Percentiles rank a stretch among this genome's conserved stretches.
phyloP scores from a whole-genome alignment of 2,113 vertebrate species.

The Noctilio leporinus region DNA sequence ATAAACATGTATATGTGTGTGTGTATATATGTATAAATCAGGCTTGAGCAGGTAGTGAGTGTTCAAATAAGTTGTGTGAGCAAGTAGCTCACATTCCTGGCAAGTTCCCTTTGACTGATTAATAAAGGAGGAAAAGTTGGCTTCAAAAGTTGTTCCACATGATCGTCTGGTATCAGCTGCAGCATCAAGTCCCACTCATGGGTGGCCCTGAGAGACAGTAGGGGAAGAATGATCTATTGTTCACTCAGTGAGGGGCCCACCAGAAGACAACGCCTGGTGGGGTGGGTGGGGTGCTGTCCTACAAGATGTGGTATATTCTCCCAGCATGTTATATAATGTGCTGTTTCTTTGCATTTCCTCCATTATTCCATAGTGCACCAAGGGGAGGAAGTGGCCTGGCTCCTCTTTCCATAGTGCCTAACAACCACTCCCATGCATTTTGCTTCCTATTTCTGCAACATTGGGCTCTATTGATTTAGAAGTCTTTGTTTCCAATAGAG shows the following conservation, averaged over 20 bases:
- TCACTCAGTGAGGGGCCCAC: background rate
- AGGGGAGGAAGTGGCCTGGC: background rate
- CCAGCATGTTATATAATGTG: background rate
- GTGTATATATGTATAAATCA: background rate
- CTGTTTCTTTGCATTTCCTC: background rate
- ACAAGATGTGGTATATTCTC: background rate
- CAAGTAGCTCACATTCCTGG: background rate
- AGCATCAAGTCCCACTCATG: background rate
- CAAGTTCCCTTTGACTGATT: background rate
- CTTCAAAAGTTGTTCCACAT: background rate
- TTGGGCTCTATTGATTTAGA: background rate
- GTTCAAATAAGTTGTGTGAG: background rate
- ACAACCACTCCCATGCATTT: background rate
- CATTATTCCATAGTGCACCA: background rate
- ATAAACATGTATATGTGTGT: background rate
- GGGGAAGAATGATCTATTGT: background rate
- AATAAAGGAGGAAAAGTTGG: background rate
- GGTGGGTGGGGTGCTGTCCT: background rate
- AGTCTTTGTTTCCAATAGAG: background rate
- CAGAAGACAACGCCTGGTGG: background rate
- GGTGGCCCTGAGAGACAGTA: background rate
- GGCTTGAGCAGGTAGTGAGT: background rate
- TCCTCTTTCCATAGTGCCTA: background rate
- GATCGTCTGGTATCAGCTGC: background rate
- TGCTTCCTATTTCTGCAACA: background rate